Conservation (phyloP, 2,113 vertebrate species). For the Pseudopodoces humilis region DNA sequence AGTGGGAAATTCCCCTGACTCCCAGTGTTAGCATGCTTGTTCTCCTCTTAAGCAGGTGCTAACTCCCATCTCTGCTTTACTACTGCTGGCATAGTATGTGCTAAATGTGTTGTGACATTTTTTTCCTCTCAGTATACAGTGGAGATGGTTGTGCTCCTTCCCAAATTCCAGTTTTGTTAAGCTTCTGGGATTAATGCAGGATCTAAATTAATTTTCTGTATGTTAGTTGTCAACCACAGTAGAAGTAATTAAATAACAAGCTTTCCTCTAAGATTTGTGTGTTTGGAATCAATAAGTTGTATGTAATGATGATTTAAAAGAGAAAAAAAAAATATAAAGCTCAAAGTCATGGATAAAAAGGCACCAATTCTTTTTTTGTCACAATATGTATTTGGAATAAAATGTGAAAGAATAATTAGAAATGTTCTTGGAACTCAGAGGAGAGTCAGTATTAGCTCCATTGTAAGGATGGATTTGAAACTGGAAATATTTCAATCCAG, state of each 20-base stretch:
- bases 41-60: conserved; percentile 58
- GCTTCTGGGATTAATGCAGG: conserved; percentile 34
- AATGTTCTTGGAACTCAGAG: background rate
- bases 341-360: background rate
- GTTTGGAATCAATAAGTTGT: background rate
- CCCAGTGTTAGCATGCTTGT: conserved; percentile 27
- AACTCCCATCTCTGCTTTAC: conserved; percentile 61
- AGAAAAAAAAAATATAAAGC: background rate
- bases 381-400: background rate
- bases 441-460: background rate
- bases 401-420: background rate
- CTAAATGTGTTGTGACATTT: conserved; percentile 56
- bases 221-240: background rate
- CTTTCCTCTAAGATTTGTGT: background rate
- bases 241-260: background rate
- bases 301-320: background rate
- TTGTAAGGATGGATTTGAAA: background rate
- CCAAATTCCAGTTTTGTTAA: conserved; percentile 29
- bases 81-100: conserved; percentile 33
- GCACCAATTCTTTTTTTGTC: background rate
- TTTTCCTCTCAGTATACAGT: background rate
- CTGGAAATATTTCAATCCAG: background rate
- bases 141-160: background rate
- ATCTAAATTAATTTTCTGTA: conserved; percentile 41
- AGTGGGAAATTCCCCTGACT: conserved; percentile 35